These are phyloP conservation scores for Dinomys branickii DNA, from an alignment of 2,113 vertebrate genomes.

Conservation along the genomic window DNA sequence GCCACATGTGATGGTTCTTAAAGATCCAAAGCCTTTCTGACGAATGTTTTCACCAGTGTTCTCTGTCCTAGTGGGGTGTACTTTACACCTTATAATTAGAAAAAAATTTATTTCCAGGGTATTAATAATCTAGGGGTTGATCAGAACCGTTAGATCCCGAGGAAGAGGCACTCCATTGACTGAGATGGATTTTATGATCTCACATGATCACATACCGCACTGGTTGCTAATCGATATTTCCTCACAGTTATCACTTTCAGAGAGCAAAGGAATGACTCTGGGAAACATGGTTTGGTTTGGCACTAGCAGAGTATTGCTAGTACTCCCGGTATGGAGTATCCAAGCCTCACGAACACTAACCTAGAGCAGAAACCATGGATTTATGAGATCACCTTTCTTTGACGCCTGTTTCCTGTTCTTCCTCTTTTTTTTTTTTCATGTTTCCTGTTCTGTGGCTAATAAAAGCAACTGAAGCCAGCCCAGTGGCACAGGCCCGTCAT, in stretches of 20 bases:
- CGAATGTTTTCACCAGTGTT: neutral
- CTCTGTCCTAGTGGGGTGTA: neutral
- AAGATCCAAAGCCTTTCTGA: neutral
- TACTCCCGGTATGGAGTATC: no score
- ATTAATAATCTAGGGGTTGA: neutral
- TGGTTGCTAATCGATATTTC: neutral
- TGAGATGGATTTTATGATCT: neutral
- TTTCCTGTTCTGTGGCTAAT: neutral
- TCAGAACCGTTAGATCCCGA: neutral
- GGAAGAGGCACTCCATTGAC: neutral
- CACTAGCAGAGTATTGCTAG: neutral
- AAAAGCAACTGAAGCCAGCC: neutral
- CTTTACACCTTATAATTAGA: conserved; percentile 13
- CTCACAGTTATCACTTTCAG: neutral
- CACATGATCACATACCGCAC: neutral
- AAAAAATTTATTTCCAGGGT: conserved; percentile 17
- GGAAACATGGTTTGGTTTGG: neutral
- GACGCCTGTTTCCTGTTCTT: neutral
- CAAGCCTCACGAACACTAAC: neutral
- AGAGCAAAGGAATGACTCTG: neutral
- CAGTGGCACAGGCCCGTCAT: neutral
- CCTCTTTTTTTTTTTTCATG: neutral
- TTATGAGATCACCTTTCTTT: neutral
- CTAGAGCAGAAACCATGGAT: neutral
- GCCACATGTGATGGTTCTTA: neutral